phyloP scores from a whole-genome alignment of 2,888 invertebrate genomes.

The Venusia cambrica region DNA sequence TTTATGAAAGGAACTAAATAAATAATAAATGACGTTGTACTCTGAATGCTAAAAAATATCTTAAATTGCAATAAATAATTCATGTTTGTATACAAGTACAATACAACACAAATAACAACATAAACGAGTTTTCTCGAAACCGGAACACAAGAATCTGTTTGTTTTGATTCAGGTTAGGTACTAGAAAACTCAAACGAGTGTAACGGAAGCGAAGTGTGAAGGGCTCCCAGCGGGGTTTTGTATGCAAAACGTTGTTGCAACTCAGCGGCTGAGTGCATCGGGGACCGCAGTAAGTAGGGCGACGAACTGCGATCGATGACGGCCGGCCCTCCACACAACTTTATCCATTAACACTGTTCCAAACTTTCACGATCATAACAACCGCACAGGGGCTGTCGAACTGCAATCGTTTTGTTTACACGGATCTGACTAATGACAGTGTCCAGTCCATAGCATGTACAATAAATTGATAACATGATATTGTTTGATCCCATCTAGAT shows the following conservation, averaged over 20 bases:
- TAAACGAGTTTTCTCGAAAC: no score
- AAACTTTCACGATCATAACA: constrained; percentile 73
- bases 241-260: constrained; percentile 56
- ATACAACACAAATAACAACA: no score
- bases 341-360: constrained; percentile 74
- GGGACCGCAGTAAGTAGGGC: constrained; percentile 74
- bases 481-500: no score
- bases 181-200: constrained; percentile 20
- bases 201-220: constrained; percentile 24
- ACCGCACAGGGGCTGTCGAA: constrained; percentile 35
- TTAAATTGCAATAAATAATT: no score
- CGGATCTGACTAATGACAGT: constrained; percentile 25
- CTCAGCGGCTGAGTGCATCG: constrained; percentile 66
- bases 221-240: constrained; percentile 24
- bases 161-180: constrained; percentile 13
- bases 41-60: no score
- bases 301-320: constrained; percentile 79
- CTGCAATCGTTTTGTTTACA: constrained; percentile 29
- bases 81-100: no score
- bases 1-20: no score
- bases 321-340: constrained; percentile 70
- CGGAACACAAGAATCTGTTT: no score
- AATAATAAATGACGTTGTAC: no score
- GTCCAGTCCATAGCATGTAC: constrained; percentile 22
- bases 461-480: no score